Evolutionary conservation across 2,797 vertebrate genomes (phyloP).

Genomic region (Acanthiza pusilla): DNA sequence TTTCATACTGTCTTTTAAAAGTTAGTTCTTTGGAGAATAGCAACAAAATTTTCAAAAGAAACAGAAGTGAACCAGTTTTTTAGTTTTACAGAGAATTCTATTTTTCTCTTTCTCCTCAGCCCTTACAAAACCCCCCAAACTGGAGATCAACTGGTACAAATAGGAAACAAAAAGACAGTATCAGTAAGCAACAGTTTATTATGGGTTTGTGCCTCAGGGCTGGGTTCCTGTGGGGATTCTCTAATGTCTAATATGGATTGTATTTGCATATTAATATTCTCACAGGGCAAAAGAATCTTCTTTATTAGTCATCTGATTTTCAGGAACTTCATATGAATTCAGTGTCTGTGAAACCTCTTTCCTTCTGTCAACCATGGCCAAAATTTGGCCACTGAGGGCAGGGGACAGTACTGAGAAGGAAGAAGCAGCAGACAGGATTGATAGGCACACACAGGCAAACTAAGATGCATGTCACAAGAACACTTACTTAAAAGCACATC

Average conservation of each 20-base stretch:
- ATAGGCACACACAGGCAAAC: neutral
- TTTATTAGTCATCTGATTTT: conserved; percentile 1
- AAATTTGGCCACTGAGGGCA: neutral
- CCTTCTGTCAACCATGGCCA: neutral
- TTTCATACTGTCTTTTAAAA: neutral
- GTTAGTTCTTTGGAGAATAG: neutral
- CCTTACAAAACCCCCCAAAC: neutral
- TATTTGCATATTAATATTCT: conserved; percentile 5
- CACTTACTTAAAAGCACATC: neutral
- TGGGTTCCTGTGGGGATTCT: neutral
- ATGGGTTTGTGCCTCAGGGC: neutral
- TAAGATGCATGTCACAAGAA: neutral
- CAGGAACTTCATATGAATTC: neutral
- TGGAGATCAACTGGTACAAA: neutral
- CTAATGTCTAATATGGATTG: neutral
- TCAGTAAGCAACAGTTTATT: neutral
- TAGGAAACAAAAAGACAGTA: neutral
- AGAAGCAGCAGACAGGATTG: neutral
- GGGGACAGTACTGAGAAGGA: neutral
- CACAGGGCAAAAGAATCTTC: neutral
- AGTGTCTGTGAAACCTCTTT: neutral
- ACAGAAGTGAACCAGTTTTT: neutral
- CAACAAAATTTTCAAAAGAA: neutral
- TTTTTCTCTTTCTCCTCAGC: neutral
- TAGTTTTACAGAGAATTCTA: neutral